Evolutionary conservation across 1,140 invertebrate species (phyloP), one percentile per base, ranked within the genome.

Genomic region (Bathynomus jamesi): DNA sequence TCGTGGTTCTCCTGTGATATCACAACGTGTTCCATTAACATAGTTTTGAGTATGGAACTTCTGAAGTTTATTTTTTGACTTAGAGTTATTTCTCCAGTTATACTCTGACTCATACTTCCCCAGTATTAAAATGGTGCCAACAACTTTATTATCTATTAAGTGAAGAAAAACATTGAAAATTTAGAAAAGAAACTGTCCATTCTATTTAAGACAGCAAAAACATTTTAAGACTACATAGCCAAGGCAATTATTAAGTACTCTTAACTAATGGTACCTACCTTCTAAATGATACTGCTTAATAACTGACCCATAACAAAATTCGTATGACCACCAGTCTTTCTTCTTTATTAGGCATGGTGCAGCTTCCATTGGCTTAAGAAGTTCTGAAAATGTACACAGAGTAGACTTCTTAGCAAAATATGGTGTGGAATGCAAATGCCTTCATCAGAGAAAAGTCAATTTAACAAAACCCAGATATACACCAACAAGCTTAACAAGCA

Each of bases 271-370:
- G 31, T 17, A 70, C 76, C 72, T 77, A 85, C 84, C 83, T 81
- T 85, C 83, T 60, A 83, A 69, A 77, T 85, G 84, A 78, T 81
- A 85, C 79, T 85, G 84, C 68, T 81, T 80, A 30, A 85, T 81
- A 67, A 82, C 80, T 78, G 84, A 83, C n/a, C 83, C 83, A 80
- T 83, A 85, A 78, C 84, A 85, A 75, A 85, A 82, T 75, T 85
- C 84, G 79, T 85, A 85, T 28, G 82, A 84, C 84, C 84, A 85
- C 84, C 84, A 85, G 71, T 84, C 84, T 73, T 84, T 84, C 17
- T 80, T 83, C 82, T 78, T 79, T 60, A 79, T 71, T 61, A 80
- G 70, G 68, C 80, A 80, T 2, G 78, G 78, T 7, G 69, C 73
- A 21, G 75, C 70, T 69, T 77, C 79, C 78, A 85, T 78, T 1